These are phyloP conservation scores for Physella acuta DNA, from an alignment of 1,140 invertebrate genomes.

Conservation along the genomic window DNA sequence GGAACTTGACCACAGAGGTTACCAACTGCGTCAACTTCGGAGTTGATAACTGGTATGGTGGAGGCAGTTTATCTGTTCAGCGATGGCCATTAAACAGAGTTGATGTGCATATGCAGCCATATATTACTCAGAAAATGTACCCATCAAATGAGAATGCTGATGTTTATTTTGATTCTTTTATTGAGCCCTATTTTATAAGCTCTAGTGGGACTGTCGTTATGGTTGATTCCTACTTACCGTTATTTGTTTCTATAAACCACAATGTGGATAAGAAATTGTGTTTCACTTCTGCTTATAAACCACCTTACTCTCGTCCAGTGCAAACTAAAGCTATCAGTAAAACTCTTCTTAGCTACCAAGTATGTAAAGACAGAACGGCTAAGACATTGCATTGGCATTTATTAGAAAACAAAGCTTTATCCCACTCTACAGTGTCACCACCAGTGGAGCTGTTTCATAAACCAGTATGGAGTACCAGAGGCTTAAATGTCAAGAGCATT, in stretches of 20 bases:
- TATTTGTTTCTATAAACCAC: slow-evolving; percentile 49
- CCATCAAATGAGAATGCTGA: slow-evolving; percentile 16
- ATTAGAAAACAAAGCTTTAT: slow-evolving; percentile 33
- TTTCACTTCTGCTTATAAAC: slow-evolving; percentile 33
- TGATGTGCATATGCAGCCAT: slow-evolving; percentile 41
- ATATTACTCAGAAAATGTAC: slow-evolving; percentile 26
- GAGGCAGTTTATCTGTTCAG: slow-evolving; percentile 55
- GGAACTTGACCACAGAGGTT: neutral
- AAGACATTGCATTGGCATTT: slow-evolving; percentile 38
- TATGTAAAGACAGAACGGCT: slow-evolving; percentile 41
- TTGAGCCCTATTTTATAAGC: slow-evolving; percentile 54
- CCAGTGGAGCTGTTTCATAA: slow-evolving; percentile 72
- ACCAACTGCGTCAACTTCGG: neutral
- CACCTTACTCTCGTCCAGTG: slow-evolving; percentile 25
- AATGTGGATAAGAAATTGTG: slow-evolving; percentile 35
- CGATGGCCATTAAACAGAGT: slow-evolving; percentile 60
- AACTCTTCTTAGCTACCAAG: slow-evolving; percentile 38
- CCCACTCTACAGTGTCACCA: slow-evolving; percentile 62
- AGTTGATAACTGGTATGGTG: slow-evolving; percentile 49
- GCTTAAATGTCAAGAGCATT: slow-evolving; percentile 70
- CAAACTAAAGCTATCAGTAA: neutral
- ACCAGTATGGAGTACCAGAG: slow-evolving; percentile 86
- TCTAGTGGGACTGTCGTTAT: slow-evolving; percentile 49
- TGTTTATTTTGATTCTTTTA: slow-evolving; percentile 36
- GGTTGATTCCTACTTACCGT: slow-evolving; percentile 42